phyloP scores from a whole-genome alignment of 2,113 vertebrate species.

The Aegithalos caudatus region DNA sequence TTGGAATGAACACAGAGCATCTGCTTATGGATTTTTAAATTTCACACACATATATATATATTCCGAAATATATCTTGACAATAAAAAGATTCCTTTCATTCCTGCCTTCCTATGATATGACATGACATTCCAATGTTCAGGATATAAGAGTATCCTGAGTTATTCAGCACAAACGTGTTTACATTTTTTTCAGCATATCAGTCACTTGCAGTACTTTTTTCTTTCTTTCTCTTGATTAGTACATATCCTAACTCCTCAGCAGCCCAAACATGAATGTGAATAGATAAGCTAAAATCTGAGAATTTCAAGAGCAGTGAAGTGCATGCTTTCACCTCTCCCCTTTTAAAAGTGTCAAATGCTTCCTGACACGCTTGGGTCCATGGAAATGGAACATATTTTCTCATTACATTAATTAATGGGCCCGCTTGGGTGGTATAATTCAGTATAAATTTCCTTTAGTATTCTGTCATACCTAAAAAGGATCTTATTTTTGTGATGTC shows the following conservation, averaged over 20 bases:
- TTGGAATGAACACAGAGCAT: neutral
- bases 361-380: constrained; percentile 66
- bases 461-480: constrained; percentile 80
- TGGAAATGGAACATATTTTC: constrained; percentile 79
- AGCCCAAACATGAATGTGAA: constrained; percentile 11
- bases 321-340: constrained; percentile 4
- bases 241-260: neutral
- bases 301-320: constrained; percentile 29
- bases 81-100: neutral
- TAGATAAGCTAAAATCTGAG: constrained; percentile 55
- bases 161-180: neutral
- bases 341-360: constrained; percentile 72
- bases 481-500: constrained; percentile 80
- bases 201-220: neutral
- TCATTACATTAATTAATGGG: constrained; percentile 80
- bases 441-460: constrained; percentile 77
- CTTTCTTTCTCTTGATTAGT: neutral
- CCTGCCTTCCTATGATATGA: neutral
- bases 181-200: neutral
- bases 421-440: constrained; percentile 80
- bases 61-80: neutral
- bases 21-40: neutral
- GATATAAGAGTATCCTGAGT: neutral
- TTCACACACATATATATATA: neutral
- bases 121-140: neutral